A percentile compares a stretch with the other conserved stretches of the same genome.
phyloP scores from a whole-genome alignment of 2,888 invertebrate species.

The Cistogaster globosa region DNA sequence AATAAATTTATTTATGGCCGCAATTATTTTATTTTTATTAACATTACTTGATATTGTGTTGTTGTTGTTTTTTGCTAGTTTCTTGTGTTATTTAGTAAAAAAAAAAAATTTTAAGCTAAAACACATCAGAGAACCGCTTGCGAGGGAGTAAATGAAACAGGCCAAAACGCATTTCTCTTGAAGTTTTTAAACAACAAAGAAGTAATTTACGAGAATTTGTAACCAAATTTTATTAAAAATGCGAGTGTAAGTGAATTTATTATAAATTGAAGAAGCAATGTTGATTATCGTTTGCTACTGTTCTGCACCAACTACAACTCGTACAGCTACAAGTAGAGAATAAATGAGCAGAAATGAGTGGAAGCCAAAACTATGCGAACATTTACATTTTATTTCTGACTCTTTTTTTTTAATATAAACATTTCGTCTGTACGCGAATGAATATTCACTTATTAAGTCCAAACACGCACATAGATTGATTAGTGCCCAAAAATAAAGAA shows the following conservation, averaged over 20 bases:
- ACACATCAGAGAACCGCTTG: conserved; percentile 23
- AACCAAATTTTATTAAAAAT: conserved; percentile 78
- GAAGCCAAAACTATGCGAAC: conserved; percentile 37
- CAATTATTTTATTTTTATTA: conserved; percentile 82
- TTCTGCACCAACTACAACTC: conserved; percentile 17
- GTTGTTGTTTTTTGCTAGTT: neutral
- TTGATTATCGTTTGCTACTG: conserved; percentile 46
- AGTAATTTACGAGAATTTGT: conserved; percentile 75
- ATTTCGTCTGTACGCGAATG: neutral
- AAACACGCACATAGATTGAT: conserved; percentile 70
- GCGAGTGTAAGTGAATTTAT: conserved; percentile 45
- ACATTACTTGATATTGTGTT: conserved; percentile 71
- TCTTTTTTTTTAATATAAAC: conserved; percentile 16
- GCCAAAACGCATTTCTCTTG: conserved; percentile 52
- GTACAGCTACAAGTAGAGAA: conserved; percentile 27
- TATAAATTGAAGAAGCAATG: conserved; percentile 21
- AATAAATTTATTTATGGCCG: conserved; percentile 81
- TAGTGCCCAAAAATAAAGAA: conserved; percentile 48
- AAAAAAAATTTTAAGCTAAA: neutral
- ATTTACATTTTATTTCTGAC: conserved; percentile 37
- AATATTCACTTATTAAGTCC: conserved; percentile 61
- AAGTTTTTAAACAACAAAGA: neutral
- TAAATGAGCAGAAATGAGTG: conserved; percentile 34
- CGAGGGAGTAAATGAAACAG: neutral
- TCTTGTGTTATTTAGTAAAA: conserved; percentile 31